Conservation (phyloP, 2,113 vertebrate species). For the Vimba vimba region DNA sequence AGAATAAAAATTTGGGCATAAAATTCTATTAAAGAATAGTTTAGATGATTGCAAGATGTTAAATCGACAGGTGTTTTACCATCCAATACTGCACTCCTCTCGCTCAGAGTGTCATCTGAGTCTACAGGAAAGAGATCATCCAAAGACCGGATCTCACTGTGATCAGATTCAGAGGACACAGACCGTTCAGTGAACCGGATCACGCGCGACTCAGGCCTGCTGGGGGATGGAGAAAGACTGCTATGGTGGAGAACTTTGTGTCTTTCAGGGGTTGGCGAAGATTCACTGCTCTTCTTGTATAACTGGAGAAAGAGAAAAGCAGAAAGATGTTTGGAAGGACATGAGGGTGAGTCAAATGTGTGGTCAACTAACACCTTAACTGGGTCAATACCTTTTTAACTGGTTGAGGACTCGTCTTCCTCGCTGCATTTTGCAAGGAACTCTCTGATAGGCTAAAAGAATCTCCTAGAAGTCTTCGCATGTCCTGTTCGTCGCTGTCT, state of each 20-base stretch:
- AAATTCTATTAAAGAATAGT: not conserved
- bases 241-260: not conserved
- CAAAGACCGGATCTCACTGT: conserved; percentile 72
- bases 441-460: conserved; percentile 63
- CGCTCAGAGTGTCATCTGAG: conserved; percentile 62
- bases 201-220: conserved; percentile 32
- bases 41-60: too few relatives aligned
- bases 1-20: not conserved
- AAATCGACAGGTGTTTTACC: conserved; percentile 66
- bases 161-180: conserved; percentile 54
- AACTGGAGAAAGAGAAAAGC: conserved; percentile 51
- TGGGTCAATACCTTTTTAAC: conserved; percentile 52
- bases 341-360: not conserved
- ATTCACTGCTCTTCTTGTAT: conserved; percentile 45
- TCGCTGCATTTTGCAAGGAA: conserved; percentile 24
- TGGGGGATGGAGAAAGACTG: not conserved
- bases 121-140: conserved; percentile 74
- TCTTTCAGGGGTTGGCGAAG: not conserved
- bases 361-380: not conserved
- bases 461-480: conserved; percentile 68
- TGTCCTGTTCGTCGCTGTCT: conserved; percentile 80
- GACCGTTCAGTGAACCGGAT: conserved; percentile 37
- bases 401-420: conserved; percentile 17
- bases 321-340: not conserved
- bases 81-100: conserved; percentile 64